These are phyloP conservation scores for Atlantisia rogersi DNA, from an alignment of 2,113 vertebrate genomes.

Conservation along the genomic window DNA sequence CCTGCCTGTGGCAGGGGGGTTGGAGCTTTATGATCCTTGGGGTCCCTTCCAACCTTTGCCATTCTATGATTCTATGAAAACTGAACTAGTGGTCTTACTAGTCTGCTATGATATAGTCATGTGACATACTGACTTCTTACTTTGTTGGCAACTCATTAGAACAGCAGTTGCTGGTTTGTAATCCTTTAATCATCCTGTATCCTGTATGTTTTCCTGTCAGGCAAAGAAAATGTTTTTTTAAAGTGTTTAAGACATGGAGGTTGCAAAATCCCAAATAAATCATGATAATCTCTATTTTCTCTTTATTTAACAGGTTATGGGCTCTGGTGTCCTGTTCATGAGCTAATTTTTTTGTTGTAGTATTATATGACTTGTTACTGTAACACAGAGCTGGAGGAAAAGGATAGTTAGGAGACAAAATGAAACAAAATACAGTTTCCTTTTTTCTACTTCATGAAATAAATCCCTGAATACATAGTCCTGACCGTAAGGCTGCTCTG, in stretches of 20 bases:
- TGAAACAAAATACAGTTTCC: background rate
- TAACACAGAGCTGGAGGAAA: background rate
- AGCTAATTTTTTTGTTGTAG: background rate
- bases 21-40: too few species aligned
- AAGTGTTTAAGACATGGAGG: background rate
- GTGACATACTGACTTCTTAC: background rate
- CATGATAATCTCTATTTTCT: background rate
- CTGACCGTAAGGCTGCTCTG: background rate
- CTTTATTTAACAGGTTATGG: background rate
- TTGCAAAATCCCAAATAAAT: background rate
- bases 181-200: background rate
- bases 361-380: background rate
- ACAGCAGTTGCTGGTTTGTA: background rate
- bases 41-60: too few species aligned
- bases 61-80: too few species aligned
- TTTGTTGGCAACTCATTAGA: background rate
- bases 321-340: background rate
- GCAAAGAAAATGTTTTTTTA: background rate
- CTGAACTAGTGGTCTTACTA: background rate
- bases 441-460: background rate
- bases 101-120: background rate
- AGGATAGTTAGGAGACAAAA: background rate
- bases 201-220: background rate
- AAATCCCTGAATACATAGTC: background rate
- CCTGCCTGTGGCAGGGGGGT: too few species aligned